Conservation (phyloP, 2,888 invertebrate species). For the Campoplex capitator region DNA sequence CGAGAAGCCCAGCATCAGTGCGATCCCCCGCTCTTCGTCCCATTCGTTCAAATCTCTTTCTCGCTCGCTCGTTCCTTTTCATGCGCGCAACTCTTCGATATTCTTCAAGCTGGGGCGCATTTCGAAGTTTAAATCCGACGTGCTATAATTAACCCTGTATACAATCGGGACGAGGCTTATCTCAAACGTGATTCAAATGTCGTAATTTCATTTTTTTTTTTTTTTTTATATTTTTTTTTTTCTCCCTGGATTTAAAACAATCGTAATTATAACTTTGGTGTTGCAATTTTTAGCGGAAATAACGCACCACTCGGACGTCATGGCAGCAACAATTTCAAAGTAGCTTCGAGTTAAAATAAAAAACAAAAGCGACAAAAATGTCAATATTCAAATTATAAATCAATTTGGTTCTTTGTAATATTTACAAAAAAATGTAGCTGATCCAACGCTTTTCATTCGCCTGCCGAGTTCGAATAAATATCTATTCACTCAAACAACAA, state of each 20-base stretch:
- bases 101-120: conserved; percentile 38
- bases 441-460: neutral
- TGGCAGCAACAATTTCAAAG: neutral
- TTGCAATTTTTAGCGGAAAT: neutral
- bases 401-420: neutral
- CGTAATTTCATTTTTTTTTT: neutral
- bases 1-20: conserved; percentile 51
- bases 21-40: conserved; percentile 24
- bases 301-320: neutral
- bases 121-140: conserved; percentile 25
- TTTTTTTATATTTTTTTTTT: neutral
- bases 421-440: neutral
- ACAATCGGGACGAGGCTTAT: conserved; percentile 4
- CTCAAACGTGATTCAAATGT: conserved; percentile 8
- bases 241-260: neutral
- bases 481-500: neutral
- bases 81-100: conserved; percentile 29
- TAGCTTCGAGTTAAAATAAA: neutral
- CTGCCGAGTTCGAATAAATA: neutral
- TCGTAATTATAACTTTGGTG: neutral
- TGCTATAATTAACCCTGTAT: conserved; percentile 3
- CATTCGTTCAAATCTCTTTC: conserved; percentile 54
- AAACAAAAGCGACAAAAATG: neutral
- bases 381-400: neutral
- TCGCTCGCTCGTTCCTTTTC: conserved; percentile 44